phyloP scores from a whole-genome alignment of 2,888 invertebrate species.

The Acanthosoma haemorrhoidale region DNA sequence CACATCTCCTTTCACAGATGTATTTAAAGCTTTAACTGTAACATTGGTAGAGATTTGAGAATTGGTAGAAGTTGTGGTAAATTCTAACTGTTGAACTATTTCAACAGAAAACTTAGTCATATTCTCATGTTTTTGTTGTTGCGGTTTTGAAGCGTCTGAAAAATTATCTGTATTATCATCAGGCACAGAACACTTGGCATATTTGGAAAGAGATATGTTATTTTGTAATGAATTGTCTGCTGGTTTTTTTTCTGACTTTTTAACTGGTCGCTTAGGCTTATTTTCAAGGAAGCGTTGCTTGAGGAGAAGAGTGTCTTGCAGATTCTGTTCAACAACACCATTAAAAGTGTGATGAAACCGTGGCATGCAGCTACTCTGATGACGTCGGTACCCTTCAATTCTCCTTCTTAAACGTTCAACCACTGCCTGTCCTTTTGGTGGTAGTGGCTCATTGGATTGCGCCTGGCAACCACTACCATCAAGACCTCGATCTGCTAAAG shows the following conservation, averaged over 20 bases:
- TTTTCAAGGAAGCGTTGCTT: slow-evolving; percentile 87
- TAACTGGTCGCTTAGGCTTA: slow-evolving; percentile 78
- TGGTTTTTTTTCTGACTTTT: slow-evolving; percentile 69
- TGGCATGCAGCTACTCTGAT: slow-evolving; percentile 80
- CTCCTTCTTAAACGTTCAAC: slow-evolving; percentile 77
- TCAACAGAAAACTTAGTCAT: slow-evolving; percentile 81
- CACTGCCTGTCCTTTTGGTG: slow-evolving; percentile 76
- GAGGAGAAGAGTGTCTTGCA: slow-evolving; percentile 79
- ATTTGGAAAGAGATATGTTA: slow-evolving; percentile 29
- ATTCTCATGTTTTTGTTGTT: slow-evolving; percentile 44
- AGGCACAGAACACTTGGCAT: slow-evolving; percentile 18
- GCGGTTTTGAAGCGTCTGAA: slow-evolving; percentile 45
- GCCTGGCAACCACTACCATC: slow-evolving; percentile 56
- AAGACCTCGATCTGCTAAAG: slow-evolving; percentile 52
- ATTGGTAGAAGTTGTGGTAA: slow-evolving; percentile 80
- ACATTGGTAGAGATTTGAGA: slow-evolving; percentile 88
- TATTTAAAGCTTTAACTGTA: slow-evolving; percentile 75
- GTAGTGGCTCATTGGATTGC: slow-evolving; percentile 56
- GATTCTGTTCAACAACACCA: slow-evolving; percentile 83
- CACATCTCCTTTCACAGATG: slow-evolving; percentile 55
- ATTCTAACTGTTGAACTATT: slow-evolving; percentile 86
- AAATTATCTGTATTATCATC: slow-evolving; percentile 6
- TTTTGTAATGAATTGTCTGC: slow-evolving; percentile 47
- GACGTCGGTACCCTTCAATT: slow-evolving; percentile 78
- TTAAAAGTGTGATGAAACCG: slow-evolving; percentile 83